Base-by-base conservation (phyloP, 2,888 invertebrate species). In the Eupithecia vulgata region DNA sequence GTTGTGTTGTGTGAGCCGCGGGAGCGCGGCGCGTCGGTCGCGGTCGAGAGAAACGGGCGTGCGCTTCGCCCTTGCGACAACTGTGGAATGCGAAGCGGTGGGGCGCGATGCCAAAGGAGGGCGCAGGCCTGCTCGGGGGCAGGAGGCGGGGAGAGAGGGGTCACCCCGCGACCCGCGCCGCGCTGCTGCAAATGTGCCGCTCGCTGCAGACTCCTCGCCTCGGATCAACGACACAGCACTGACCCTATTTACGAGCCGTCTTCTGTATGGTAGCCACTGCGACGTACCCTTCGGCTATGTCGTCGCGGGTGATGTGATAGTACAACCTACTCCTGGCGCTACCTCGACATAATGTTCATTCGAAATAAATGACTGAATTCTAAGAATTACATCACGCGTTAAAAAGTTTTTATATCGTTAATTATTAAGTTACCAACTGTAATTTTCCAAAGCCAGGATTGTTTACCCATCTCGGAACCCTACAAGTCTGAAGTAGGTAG, bases 1-100 rank as follows among this genome's bases (percentile, higher is more conserved):
- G 92, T 89, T 82, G 85, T 95, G 93, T 84, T 93, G 85, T 95
- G 93, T 84, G 93, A 87, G 90, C 90, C 93, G 93, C 93, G 89
- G 90, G 90, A 90, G 89, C 90, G 92, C 93, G 93, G 92, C 93
- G 91, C 92, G 92, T 93, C 91, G 88, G 82, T 90, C 90, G 90
- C 89, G 88, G 80, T 90, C 85, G 85, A 82, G 79, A 80, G 76
- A 78, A 76, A 76, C 83, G 88, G 89, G 90, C 93, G 93, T 92
- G 90, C 91, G 91, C 84, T 88, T 90, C 91, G 93, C 91, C 90
- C 91, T 92, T 92, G 89, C 88, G 91, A 90, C 86, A 89, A 87
- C 84, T 90, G 87, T 87, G 88, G 91, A 94, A 92, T 94, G 92
- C 83, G 85, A 84, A 81, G 79, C 79, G 82, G 85, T 79, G 84